These are phyloP conservation scores for Andrena fulva DNA, from an alignment of 2,888 invertebrate species.

Conservation along the genomic window DNA sequence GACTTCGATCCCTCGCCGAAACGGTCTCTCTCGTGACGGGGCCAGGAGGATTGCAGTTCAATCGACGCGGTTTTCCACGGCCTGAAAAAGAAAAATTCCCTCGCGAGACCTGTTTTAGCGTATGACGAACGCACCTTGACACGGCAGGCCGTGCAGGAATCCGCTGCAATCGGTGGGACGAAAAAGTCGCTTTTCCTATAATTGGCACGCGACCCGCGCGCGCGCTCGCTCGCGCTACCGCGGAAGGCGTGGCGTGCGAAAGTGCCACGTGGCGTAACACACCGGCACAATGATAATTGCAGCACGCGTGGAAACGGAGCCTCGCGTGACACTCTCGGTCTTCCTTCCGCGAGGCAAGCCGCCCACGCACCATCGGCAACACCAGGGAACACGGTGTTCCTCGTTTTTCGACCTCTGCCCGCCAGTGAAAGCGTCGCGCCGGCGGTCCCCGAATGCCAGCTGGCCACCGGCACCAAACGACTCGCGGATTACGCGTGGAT, in stretches of 20 bases:
- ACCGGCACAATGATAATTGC: slow-evolving; percentile 60
- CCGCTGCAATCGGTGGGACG: slow-evolving; percentile 28
- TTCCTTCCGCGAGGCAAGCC: slow-evolving; percentile 35
- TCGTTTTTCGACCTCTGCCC: slow-evolving; percentile 37
- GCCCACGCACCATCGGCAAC: slow-evolving; percentile 28
- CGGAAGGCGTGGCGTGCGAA: slow-evolving; percentile 64
- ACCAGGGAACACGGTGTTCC: slow-evolving; percentile 15
- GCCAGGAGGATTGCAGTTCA: slow-evolving; percentile 15
- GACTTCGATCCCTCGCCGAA: neutral
- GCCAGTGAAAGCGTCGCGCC: slow-evolving; percentile 36
- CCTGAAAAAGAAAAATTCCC: slow-evolving; percentile 8
- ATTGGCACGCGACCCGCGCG: slow-evolving; percentile 51
- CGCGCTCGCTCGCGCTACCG: slow-evolving; percentile 29
- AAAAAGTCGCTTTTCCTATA: slow-evolving; percentile 62
- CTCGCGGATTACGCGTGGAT: neutral
- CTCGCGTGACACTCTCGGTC: slow-evolving; percentile 55
- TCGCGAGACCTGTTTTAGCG: slow-evolving; percentile 47
- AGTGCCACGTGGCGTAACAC: slow-evolving; percentile 61
- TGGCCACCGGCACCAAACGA: neutral
- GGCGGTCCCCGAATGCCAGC: slow-evolving; percentile 1
- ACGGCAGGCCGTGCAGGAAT: slow-evolving; percentile 46
- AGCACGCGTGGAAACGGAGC: slow-evolving; percentile 45
- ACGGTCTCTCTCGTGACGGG: neutral
- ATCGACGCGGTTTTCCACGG: slow-evolving; percentile 40
- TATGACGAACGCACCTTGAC: slow-evolving; percentile 59